These are phyloP conservation scores for Leptobrachium ailaonicum DNA, from an alignment of 2,113 vertebrate species.

Conservation along the genomic window DNA sequence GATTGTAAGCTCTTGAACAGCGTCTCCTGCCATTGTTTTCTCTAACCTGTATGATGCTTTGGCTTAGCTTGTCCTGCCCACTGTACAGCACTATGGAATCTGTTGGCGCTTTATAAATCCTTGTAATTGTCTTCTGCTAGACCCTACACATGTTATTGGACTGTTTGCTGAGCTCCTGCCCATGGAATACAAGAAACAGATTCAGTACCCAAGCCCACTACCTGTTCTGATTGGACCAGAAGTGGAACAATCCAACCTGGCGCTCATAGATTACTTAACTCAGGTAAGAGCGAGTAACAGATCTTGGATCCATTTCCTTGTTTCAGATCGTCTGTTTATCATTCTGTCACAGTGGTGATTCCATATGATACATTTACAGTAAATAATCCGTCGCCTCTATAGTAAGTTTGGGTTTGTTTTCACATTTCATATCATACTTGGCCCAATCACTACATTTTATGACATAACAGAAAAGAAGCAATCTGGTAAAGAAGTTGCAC, in stretches of 20 bases:
- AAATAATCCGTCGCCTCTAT: too few species aligned
- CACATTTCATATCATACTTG: too few species aligned
- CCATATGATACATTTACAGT: too few species aligned
- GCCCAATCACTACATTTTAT: neutral
- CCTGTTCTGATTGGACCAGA: slow-evolving; percentile 88
- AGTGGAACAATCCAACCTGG: slow-evolving; percentile 92
- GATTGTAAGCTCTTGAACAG: too few species aligned
- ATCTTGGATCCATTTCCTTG: too few species aligned
- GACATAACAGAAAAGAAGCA: slow-evolving; percentile 85
- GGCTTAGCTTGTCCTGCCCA: neutral
- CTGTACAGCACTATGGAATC: too few species aligned
- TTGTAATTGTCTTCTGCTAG: slow-evolving; percentile 58
- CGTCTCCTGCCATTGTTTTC: neutral
- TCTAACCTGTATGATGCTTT: neutral
- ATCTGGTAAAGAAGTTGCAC: slow-evolving; percentile 92
- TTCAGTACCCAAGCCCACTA: slow-evolving; percentile 93
- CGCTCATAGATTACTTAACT: slow-evolving; percentile 96
- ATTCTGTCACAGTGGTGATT: too few species aligned
- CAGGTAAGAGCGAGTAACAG: slow-evolving; percentile 71
- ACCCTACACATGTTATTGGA: slow-evolving; percentile 97
- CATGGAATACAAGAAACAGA: slow-evolving; percentile 92
- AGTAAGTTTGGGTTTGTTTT: too few species aligned
- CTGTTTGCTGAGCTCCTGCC: slow-evolving; percentile 95
- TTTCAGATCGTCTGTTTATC: too few species aligned
- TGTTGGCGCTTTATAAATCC: too few species aligned